Percentiles rank a stretch among this genome's conserved stretches.
phyloP scores from a whole-genome alignment of 2,113 vertebrate genomes.

The Nibea coibor region DNA sequence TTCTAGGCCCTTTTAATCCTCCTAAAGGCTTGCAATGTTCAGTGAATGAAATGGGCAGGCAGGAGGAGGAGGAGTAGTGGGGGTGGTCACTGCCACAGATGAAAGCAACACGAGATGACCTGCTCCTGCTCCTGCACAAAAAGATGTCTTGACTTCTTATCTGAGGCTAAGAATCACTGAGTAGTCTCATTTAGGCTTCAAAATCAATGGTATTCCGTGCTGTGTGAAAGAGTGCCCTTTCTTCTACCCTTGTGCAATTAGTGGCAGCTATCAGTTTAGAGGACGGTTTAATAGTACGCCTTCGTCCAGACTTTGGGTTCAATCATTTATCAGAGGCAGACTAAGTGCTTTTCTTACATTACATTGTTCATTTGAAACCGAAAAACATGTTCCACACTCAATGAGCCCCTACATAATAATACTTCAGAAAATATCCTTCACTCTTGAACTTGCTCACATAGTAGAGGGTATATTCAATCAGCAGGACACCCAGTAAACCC shows the following conservation, averaged over 20 bases:
- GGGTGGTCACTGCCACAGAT: slow-evolving; percentile 14
- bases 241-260: slow-evolving; percentile 52
- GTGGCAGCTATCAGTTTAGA: slow-evolving; percentile 67
- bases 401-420: slow-evolving; percentile 33
- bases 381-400: slow-evolving; percentile 48
- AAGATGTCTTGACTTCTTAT: slow-evolving; percentile 49
- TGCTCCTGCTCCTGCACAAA: slow-evolving; percentile 34
- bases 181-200: slow-evolving; percentile 59
- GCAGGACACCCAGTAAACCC: neutral
- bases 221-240: slow-evolving; percentile 31
- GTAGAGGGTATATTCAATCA: neutral
- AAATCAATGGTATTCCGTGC: slow-evolving; percentile 32
- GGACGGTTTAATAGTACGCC: slow-evolving; percentile 58
- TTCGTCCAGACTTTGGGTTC: slow-evolving; percentile 48
- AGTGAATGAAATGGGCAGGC: slow-evolving; percentile 28
- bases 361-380: slow-evolving; percentile 65
- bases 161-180: slow-evolving; percentile 57
- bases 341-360: slow-evolving; percentile 62
- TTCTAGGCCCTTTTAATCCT: slow-evolving; percentile 69
- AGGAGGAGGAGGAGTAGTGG: slow-evolving; percentile 11
- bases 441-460: slow-evolving; percentile 14
- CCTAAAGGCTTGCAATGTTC: slow-evolving; percentile 53
- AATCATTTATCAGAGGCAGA: slow-evolving; percentile 62
- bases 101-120: slow-evolving; percentile 61
- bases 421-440: slow-evolving; percentile 23